Evolutionary conservation across 1,140 invertebrate genomes (phyloP).

Genomic region (Batillaria attramentaria): DNA sequence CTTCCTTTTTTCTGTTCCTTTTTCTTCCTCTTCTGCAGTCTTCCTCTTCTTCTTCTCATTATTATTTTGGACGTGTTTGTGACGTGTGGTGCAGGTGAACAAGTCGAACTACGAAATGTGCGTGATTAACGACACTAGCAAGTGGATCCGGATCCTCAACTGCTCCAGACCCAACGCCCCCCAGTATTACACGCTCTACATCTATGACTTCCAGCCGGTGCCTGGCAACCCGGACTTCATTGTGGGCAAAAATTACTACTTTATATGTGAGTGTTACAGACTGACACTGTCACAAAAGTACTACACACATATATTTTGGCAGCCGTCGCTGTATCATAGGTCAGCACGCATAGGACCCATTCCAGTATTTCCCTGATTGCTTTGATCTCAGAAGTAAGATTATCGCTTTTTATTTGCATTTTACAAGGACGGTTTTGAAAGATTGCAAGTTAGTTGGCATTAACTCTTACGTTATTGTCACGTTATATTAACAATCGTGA

Average conservation of each 20-base stretch:
- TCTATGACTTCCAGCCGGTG: conserved; percentile 37
- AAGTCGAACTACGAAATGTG: conserved; percentile 38
- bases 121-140: conserved; percentile 31
- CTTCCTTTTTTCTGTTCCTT: no score
- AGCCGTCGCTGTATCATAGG: neutral
- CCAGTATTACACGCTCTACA: conserved; percentile 30
- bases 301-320: neutral
- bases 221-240: conserved; percentile 42
- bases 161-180: conserved; percentile 27
- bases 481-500: no score
- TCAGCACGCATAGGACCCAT: neutral
- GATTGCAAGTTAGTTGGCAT: no score
- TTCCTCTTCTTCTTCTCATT: no score
- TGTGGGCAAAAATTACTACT: conserved; percentile 18
- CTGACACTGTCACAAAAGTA: neutral
- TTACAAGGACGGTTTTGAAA: no score
- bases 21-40: no score
- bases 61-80: no score
- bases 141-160: conserved; percentile 34
- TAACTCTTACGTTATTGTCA: no score
- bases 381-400: neutral
- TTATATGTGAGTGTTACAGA: conserved; percentile 27
- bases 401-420: neutral
- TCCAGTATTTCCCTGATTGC: neutral
- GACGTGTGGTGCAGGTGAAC: conserved; percentile 32